Evolutionary conservation across 2,797 vertebrate genomes (phyloP).

Genomic region (Sebastes iracundus): DNA sequence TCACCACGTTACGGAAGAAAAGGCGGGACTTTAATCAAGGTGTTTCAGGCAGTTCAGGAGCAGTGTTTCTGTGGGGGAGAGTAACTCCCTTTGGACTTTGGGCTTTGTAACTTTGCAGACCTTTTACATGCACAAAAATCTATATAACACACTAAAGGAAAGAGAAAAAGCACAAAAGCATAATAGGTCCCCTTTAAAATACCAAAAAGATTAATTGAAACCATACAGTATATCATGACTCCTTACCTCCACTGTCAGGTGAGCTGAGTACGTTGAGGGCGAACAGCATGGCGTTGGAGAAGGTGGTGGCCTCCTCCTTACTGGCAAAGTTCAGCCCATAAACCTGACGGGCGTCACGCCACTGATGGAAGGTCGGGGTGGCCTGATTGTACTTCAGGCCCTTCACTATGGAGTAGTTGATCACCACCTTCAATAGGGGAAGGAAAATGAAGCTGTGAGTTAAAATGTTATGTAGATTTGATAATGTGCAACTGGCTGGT

Average conservation of each 20-base stretch:
- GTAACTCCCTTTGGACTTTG: no score
- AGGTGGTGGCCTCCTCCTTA: slow-evolving; percentile 96
- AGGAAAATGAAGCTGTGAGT: neutral
- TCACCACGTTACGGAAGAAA: no score
- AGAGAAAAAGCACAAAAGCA: no score
- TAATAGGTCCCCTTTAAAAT: neutral
- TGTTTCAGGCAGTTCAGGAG: no score
- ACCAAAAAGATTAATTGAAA: neutral
- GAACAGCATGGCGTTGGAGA: slow-evolving; percentile 97
- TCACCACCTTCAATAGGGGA: slow-evolving; percentile 88
- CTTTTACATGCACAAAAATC: no score
- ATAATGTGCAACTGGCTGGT: neutral
- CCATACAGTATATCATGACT: neutral
- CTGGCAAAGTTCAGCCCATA: slow-evolving; percentile 98
- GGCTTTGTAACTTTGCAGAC: no score
- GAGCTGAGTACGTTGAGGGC: slow-evolving; percentile 97
- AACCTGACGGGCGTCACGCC: slow-evolving; percentile 96
- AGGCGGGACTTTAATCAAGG: no score
- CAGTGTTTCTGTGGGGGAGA: no score
- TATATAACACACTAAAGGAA: no score
- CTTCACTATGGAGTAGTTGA: slow-evolving; percentile 99
- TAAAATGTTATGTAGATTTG: neutral
- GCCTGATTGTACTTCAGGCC: slow-evolving; percentile 99
- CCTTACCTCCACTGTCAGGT: slow-evolving; percentile 86
- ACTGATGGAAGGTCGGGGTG: slow-evolving; percentile 98